Evolutionary conservation across 2,888 invertebrate genomes (phyloP), one percentile per base, ranked within the genome.

Genomic region (Dolomedes plantarius): DNA sequence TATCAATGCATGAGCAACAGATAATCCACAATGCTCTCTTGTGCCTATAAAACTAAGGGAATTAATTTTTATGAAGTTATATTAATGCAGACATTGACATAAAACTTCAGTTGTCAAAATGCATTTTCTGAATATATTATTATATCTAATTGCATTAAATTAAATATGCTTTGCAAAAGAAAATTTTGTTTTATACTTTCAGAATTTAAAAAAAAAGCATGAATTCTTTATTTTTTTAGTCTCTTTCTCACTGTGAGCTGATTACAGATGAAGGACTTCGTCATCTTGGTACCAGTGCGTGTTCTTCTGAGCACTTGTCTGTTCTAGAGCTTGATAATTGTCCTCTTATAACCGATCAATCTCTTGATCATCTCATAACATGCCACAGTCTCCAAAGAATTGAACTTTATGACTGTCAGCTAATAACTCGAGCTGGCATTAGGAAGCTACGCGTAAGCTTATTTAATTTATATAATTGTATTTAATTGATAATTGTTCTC

Each of bases 271-370:
- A 98, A 92, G 99, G 99, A 16, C 98, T 99, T 90, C 94, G 97
- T 88, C 97, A 98, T 92, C 92, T 99, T 89, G 96, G 98, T 0
- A 94, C 96, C 91, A 97, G 97, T 56, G 95, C 97, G 0, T 98
- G 98, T 92, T 97, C 98, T 62, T 96, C 97, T 0, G 98, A 98
- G 92, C 96, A 97, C 91, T 93, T 97, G 88, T 96, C 96, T 50
- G 97, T 98, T 50, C 93, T 99, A 77, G 99, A 99, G 92, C 93
- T 99, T 90, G 99, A 99, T 93, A 99, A 99, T 93, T 99, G 99
- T 92, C 99, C 99, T 1, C 93, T 98, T 88, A 96, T 99, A 90
- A 98, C 99, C 1, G 99, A 99, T 93, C 95, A 96, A 23, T 97
- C 98, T 73, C 93, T 99, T 90, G 98, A 98, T 91, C 97, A 98